A percentile compares a stretch with the other conserved stretches of the same genome.
Evolutionary conservation across 1,140 invertebrate genomes (phyloP).

Genomic region (Hesperophylax magnus): DNA sequence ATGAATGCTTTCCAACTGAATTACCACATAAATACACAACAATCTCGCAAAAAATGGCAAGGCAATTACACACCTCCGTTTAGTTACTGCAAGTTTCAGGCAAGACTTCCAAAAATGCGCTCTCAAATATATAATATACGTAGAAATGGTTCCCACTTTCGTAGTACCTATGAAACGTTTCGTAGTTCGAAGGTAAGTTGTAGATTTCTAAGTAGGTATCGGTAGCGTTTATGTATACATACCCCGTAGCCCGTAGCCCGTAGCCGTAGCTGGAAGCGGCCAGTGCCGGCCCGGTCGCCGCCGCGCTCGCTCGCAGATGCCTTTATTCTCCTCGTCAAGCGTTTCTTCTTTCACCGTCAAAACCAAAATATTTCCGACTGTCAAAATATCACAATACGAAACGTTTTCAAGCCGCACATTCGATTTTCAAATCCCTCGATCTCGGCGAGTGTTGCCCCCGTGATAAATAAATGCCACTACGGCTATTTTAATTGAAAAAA

Average conservation of each 20-base stretch:
- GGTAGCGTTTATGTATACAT: too few species aligned
- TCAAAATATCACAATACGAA: conserved; percentile 3
- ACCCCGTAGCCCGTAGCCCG: neutral
- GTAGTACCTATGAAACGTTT: too few species aligned
- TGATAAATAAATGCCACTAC: neutral
- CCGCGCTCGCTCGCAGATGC: conserved; percentile 17
- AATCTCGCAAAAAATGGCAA: too few species aligned
- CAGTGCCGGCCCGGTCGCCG: conserved; percentile 44
- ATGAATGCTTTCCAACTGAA: too few species aligned
- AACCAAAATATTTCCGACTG: conserved; percentile 4
- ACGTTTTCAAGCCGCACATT: neutral
- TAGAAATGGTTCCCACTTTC: too few species aligned
- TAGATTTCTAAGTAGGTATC: neutral
- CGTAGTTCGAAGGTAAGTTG: neutral
- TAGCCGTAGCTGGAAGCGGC: neutral
- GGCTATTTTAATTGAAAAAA: conserved; percentile 29
- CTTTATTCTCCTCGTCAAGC: neutral
- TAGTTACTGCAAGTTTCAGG: too few species aligned
- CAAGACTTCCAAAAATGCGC: too few species aligned
- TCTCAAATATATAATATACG: too few species aligned
- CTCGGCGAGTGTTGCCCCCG: conserved; percentile 5
- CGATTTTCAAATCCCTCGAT: neutral
- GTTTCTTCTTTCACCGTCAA: neutral
- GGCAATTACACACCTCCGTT: too few species aligned
- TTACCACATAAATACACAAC: too few species aligned